Evolutionary conservation across 2,113 vertebrate genomes (phyloP), one percentile per base, ranked within the genome.

Genomic region (Cavia porcellus): DNA sequence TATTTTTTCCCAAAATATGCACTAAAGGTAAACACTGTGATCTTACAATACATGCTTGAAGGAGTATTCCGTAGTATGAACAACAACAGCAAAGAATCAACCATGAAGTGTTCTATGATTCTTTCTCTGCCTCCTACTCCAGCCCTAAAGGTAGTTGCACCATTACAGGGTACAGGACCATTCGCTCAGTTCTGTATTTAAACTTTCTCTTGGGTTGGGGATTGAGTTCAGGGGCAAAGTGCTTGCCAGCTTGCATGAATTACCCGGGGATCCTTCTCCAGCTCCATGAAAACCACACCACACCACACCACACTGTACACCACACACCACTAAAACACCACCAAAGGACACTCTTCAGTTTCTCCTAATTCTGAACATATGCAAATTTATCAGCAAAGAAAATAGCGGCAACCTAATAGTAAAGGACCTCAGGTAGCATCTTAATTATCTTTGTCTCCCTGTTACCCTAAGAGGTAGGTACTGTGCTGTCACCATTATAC

Each of bases 101-200:
- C 28, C 9, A 8, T 24, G 4, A 22, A 14, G 28, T 66, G 62
- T 47, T 42, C 38, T 55, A 5, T 14, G 20, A 77, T 19, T 90
- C 13, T 15, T 45, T n/a, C 61, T 24, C 22, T 0, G 6, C 10
- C 7, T 52, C 15, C 13, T 7, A 5, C 68, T 3, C 0, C 0
- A 30, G 17, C 68, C 22, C 3, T 72, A 12, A 80, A 88, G 61
- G 52, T 0, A 25, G 4, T 57, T 81, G 80, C 50, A 89, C 45
- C 35, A 55, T n/a, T 30, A 4, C 32, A 74, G 84, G 22, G 30
- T 35, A 24, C 17, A 84, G 30, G 17, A 30, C 12, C 35, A 15
- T 20, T 55, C 74, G 19, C 88, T 95, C n/a, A 45, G 74, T 15
- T 86, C 61, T 70, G 17, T 15, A 50, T 45, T n/a, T 95, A 74